Evolutionary conservation across 2,888 invertebrate species (phyloP).

Genomic region (Eurytoma adleriae): DNA sequence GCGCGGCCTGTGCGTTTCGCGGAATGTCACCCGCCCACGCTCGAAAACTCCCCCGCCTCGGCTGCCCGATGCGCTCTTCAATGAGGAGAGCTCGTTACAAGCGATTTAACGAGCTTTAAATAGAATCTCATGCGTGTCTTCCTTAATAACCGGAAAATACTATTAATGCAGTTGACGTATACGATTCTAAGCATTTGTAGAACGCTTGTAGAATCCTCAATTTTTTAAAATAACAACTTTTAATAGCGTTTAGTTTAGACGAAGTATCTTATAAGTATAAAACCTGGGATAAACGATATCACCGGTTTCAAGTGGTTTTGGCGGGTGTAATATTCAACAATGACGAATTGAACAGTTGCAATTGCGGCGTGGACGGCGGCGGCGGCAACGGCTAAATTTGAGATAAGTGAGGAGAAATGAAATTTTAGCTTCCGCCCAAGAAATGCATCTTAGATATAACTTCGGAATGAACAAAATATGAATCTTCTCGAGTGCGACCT

Average conservation of each 20-base stretch:
- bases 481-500: constrained; percentile 23
- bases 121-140: no score
- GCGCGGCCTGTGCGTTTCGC: neutral
- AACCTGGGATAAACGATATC: neutral
- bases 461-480: constrained; percentile 39
- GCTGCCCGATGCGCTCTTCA: neutral
- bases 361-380: neutral
- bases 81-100: neutral
- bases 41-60: neutral
- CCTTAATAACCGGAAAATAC: no score
- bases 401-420: constrained; percentile 2
- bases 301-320: neutral
- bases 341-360: neutral
- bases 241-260: neutral
- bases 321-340: neutral
- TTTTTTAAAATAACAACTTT: neutral
- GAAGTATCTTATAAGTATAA: neutral
- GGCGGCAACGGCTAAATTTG: neutral
- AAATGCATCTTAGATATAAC: constrained; percentile 3
- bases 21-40: neutral
- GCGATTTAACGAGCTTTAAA: neutral
- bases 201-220: no score
- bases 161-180: no score
- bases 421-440: constrained; percentile 1
- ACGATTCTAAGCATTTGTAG: no score